A percentile compares a stretch with the other conserved stretches of the same genome.
Conservation (phyloP, 2,888 invertebrate genomes). For the Amphipyra berbera region DNA sequence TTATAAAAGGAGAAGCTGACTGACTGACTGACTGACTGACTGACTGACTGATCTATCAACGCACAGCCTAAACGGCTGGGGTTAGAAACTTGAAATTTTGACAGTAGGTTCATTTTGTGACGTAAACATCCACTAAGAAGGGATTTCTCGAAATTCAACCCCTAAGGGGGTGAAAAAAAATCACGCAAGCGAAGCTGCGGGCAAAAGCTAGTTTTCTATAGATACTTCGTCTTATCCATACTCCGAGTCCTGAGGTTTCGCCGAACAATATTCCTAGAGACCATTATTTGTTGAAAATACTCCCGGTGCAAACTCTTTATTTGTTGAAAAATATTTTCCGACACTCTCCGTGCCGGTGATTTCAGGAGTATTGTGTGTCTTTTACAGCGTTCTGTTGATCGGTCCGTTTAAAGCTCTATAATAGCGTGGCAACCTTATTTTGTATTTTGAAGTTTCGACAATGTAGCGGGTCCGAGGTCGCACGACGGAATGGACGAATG, state of each 20-base stretch:
- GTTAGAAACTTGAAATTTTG: no score
- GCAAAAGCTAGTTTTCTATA: not conserved
- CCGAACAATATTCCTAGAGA: slow-evolving; percentile 30
- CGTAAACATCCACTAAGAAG: no score
- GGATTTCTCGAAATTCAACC: no score
- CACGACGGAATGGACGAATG: no score
- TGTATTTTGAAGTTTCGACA: not conserved
- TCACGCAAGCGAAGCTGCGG: no score
- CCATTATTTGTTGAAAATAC: slow-evolving; percentile 43
- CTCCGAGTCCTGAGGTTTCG: slow-evolving; percentile 5
- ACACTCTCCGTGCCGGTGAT: slow-evolving; percentile 16
- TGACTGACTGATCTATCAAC: no score
- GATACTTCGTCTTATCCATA: slow-evolving; percentile 16
- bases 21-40: no score
- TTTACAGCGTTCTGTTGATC: slow-evolving; percentile 29
- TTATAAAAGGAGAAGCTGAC: no score
- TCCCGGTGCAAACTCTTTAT: slow-evolving; percentile 40
- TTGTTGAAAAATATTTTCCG: slow-evolving; percentile 41
- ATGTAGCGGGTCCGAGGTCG: no score
- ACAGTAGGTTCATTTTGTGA: no score
- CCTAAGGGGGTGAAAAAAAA: no score
- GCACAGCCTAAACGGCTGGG: no score
- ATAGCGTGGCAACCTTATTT: not conserved
- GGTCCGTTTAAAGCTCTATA: slow-evolving; percentile 13
- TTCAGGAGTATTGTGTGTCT: slow-evolving; percentile 30